Evolutionary conservation across 2,797 vertebrate genomes (phyloP).

Genomic region (Mus spretus): DNA sequence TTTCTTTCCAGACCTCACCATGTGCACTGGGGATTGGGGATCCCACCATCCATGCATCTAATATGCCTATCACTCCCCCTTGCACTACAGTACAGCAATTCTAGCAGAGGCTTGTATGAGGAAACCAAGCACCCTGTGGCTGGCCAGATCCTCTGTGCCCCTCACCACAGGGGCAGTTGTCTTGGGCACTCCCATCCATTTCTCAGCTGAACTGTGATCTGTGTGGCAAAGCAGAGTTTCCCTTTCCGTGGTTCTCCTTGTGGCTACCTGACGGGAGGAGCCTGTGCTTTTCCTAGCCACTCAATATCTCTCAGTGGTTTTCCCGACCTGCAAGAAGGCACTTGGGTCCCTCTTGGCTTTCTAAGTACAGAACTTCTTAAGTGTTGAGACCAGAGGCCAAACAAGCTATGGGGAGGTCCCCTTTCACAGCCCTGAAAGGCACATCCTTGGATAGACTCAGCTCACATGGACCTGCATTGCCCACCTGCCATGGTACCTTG

Average conservation of each 20-base stretch:
- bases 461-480: fast-evolving
- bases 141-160: background rate
- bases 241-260: background rate
- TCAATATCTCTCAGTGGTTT: background rate
- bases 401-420: background rate
- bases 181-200: background rate
- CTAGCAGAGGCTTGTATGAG: fast-evolving
- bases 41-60: fast-evolving
- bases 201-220: background rate
- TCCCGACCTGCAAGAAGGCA: background rate
- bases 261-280: background rate
- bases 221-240: background rate
- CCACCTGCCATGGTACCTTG: background rate
- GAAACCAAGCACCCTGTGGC: background rate
- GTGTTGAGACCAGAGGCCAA: background rate
- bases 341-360: background rate
- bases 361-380: fast-evolving
- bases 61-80: background rate
- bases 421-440: background rate
- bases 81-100: fast-evolving
- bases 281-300: no score
- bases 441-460: fast-evolving
- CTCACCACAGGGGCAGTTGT: background rate
- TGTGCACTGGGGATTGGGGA: fast-evolving
- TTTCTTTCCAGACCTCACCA: fast-evolving